Percentiles rank a stretch among this genome's conserved stretches.
These are phyloP conservation scores for Leptinotarsa juncta DNA, from an alignment of 2,888 invertebrate species.

Conservation along the genomic window DNA sequence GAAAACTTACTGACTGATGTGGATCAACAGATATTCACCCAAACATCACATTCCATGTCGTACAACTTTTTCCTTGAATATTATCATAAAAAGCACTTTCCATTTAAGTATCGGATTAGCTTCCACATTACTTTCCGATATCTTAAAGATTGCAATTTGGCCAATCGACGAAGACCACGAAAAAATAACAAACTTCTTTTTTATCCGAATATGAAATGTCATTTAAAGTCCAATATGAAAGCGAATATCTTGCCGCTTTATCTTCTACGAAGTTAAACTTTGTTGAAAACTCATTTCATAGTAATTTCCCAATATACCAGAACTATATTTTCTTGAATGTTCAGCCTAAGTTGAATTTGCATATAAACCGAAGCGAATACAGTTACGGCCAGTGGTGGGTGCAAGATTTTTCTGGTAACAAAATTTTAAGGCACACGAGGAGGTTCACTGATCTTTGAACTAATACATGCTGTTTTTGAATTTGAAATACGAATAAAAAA, in stretches of 20 bases:
- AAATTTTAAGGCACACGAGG: neutral
- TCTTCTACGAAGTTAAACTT: constrained; percentile 47
- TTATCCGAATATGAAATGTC: constrained; percentile 32
- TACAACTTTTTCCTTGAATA: too few relatives aligned
- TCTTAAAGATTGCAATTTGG: constrained; percentile 4
- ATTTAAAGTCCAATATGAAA: constrained; percentile 36
- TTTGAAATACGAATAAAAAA: too few relatives aligned
- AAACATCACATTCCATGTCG: too few relatives aligned
- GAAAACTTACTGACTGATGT: too few relatives aligned
- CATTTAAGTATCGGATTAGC: neutral
- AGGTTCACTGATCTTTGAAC: neutral
- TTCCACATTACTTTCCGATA: neutral
- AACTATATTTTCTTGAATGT: constrained; percentile 56
- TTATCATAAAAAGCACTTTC: neutral
- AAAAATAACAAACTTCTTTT: constrained; percentile 19
- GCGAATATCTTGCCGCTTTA: constrained; percentile 38
- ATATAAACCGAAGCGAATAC: constrained; percentile 48
- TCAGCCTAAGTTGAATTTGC: constrained; percentile 53
- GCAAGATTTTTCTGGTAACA: neutral
- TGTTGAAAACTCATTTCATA: constrained; percentile 56
- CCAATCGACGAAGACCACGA: constrained; percentile 9
- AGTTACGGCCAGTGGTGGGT: constrained; percentile 34
- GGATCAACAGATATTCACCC: too few relatives aligned
- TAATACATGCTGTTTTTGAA: neutral
- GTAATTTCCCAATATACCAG: constrained; percentile 58